A percentile compares a stretch with the other conserved stretches of the same genome.
Evolutionary conservation across 1,140 invertebrate species (phyloP).

Genomic region (Ips nitidus): DNA sequence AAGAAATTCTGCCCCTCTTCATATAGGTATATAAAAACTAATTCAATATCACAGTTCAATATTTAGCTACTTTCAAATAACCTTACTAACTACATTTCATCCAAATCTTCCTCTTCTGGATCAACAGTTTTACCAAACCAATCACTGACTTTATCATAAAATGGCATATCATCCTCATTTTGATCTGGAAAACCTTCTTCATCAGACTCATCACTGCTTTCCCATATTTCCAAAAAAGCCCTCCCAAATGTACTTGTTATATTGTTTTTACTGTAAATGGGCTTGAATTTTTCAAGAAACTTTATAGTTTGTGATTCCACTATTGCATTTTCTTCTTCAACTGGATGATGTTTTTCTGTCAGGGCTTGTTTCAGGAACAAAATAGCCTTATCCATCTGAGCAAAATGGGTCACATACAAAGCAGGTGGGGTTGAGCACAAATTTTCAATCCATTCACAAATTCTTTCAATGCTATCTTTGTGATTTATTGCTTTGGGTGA

Average conservation of each 20-base stretch:
- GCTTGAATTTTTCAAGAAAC: constrained; percentile 22
- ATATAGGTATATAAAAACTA: too few species aligned
- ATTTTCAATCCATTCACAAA: constrained; percentile 7
- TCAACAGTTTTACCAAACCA: constrained; percentile 19
- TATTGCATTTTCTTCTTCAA: too few species aligned
- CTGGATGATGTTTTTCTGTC: too few species aligned
- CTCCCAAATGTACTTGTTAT: constrained; percentile 23
- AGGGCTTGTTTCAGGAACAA: constrained; percentile 3
- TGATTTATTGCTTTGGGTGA: constrained; percentile 1
- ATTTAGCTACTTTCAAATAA: too few species aligned
- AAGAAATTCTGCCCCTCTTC: too few species aligned
- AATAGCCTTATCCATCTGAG: constrained; percentile 19
- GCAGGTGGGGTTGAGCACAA: not conserved
- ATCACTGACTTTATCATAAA: constrained; percentile 27
- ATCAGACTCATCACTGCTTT: constrained; percentile 11
- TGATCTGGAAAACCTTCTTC: not conserved
- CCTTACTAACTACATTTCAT: not conserved
- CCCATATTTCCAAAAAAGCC: constrained; percentile 30
- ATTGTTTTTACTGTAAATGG: constrained; percentile 21
- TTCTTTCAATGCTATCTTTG: too few species aligned
- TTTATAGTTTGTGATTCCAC: not conserved
- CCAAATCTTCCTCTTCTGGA: not conserved
- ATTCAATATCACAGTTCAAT: too few species aligned
- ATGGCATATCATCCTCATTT: constrained; percentile 1
- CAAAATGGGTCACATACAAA: constrained; percentile 26